phyloP scores from a whole-genome alignment of 2,888 invertebrate species.

The Habroteleia sp. region DNA sequence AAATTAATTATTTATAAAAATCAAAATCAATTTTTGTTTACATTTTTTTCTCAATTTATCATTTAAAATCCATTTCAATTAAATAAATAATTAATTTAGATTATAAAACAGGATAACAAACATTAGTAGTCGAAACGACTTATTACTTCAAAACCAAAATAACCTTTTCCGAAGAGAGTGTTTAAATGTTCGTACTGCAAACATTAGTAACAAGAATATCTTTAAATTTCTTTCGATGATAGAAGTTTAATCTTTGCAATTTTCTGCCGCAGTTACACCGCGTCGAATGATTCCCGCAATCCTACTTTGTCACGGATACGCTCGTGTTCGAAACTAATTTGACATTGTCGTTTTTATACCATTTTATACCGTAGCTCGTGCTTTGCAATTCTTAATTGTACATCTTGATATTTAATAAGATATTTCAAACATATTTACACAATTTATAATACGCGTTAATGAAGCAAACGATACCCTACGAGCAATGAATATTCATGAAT shows the following conservation, averaged over 20 bases:
- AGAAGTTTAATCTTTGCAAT: slow-evolving; percentile 61
- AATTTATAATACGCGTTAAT: slow-evolving; percentile 12
- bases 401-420: slow-evolving; percentile 58
- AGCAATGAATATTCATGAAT: too few species aligned
- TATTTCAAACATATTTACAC: slow-evolving; percentile 37
- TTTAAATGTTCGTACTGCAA: too few species aligned
- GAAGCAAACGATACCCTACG: too few species aligned
- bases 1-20: too few species aligned
- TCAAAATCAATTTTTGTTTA: too few species aligned
- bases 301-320: slow-evolving; percentile 74
- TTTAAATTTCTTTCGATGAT: slow-evolving; percentile 47
- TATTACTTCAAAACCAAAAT: too few species aligned
- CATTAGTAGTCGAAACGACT: too few species aligned
- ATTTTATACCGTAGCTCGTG: slow-evolving; percentile 63
- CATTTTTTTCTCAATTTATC: too few species aligned
- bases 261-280: slow-evolving; percentile 63
- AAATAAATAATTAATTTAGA: too few species aligned
- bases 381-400: slow-evolving; percentile 51
- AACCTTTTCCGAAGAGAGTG: too few species aligned
- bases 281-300: slow-evolving; percentile 64
- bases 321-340: slow-evolving; percentile 71
- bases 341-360: slow-evolving; percentile 62
- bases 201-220: slow-evolving; percentile 29
- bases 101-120: too few species aligned
- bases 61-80: too few species aligned